These are phyloP conservation scores for Potamarius usumacintae DNA, from an alignment of 2,113 vertebrate genomes.

Conservation along the genomic window DNA sequence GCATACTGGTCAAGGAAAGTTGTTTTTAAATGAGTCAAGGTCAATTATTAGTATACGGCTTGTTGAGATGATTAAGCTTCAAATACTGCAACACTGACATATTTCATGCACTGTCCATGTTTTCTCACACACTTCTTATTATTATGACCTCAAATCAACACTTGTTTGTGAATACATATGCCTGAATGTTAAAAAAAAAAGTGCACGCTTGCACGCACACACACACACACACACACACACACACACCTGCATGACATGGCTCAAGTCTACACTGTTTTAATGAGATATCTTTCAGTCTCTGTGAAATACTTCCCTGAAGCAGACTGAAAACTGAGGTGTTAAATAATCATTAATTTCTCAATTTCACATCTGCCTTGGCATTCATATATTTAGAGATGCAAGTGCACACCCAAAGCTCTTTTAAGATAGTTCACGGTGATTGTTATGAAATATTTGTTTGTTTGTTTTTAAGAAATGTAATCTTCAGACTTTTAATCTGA, in stretches of 20 bases:
- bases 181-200: not conserved
- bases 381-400: constrained; percentile 57
- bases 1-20: constrained; percentile 67
- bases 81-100: constrained; percentile 2
- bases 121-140: constrained; percentile 1
- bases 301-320: constrained; percentile 35
- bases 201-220: not conserved
- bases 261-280: constrained; percentile 46
- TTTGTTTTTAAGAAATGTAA: not conserved
- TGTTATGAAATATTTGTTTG: constrained; percentile 29
- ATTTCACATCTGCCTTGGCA: constrained; percentile 50
- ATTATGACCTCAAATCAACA: constrained; percentile 1
- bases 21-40: constrained; percentile 65
- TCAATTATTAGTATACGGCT: constrained; percentile 60
- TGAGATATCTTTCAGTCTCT: constrained; percentile 54
- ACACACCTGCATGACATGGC: constrained; percentile 19
- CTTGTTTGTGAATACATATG: not conserved
- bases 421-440: constrained; percentile 32
- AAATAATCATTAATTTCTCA: constrained; percentile 56
- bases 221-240: constrained; percentile 3
- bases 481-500: not conserved
- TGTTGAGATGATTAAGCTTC: not conserved
- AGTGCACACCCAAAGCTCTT: constrained; percentile 38
- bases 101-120: constrained; percentile 10
- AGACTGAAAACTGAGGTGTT: constrained; percentile 45